Conservation (phyloP, 2,888 invertebrate genomes). For the Torymus auratus region DNA sequence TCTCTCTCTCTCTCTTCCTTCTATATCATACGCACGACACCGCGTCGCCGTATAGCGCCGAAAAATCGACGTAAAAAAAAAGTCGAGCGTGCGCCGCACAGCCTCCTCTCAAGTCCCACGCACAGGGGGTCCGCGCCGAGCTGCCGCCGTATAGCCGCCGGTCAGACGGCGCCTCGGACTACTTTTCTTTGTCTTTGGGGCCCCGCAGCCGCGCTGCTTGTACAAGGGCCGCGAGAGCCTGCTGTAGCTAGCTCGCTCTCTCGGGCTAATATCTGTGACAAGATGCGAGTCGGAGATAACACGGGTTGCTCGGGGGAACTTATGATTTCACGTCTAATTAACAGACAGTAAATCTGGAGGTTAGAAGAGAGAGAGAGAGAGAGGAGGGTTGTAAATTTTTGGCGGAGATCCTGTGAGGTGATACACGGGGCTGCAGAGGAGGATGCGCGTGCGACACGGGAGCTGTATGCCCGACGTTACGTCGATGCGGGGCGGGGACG, state of each 20-base stretch:
- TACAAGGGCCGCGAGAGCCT: background rate
- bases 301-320: slow-evolving; percentile 13
- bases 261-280: slow-evolving; percentile 49
- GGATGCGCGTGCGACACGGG: no score
- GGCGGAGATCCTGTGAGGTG: background rate
- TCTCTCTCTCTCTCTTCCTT: background rate
- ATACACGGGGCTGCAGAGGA: no score
- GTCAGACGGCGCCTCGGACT: slow-evolving; percentile 67
- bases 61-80: slow-evolving; percentile 29
- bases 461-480: no score
- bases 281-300: slow-evolving; percentile 39
- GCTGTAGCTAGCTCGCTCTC: background rate
- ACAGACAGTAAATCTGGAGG: slow-evolving; percentile 40
- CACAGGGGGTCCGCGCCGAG: slow-evolving; percentile 63
- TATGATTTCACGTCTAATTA: slow-evolving; percentile 56
- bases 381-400: slow-evolving; percentile 27
- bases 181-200: slow-evolving; percentile 68
- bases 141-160: slow-evolving; percentile 54
- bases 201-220: slow-evolving; percentile 56
- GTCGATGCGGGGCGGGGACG: no score
- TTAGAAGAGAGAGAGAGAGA: background rate
- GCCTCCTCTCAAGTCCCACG: slow-evolving; percentile 59
- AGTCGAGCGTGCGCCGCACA: slow-evolving; percentile 41
- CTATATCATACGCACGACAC: slow-evolving; percentile 39
- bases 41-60: slow-evolving; percentile 37